These are phyloP conservation scores for Bemisia tabaci DNA, from an alignment of 1,140 invertebrate species.

Conservation along the genomic window DNA sequence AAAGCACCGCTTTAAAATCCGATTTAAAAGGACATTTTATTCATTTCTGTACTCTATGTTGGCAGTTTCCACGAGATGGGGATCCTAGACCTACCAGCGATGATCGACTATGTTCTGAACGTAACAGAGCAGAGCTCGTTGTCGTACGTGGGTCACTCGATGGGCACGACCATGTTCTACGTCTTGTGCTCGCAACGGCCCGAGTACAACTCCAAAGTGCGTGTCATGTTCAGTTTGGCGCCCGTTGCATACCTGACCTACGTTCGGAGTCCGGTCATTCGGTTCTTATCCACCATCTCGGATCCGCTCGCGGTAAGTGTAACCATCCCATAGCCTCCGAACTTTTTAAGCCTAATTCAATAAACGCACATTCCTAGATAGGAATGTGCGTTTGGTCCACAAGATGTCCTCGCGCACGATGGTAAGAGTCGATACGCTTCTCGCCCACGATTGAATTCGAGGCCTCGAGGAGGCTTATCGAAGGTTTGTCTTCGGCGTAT, in stretches of 20 bases:
- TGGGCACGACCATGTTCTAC: constrained; percentile 41
- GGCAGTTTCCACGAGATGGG: constrained; percentile 50
- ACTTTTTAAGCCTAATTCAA: neutral
- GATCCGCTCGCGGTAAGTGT: constrained; percentile 38
- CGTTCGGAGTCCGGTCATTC: constrained; percentile 29
- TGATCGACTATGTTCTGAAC: constrained; percentile 43
- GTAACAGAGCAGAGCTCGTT: constrained; percentile 35
- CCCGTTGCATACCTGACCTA: constrained; percentile 31
- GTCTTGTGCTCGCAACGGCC: constrained; percentile 37
- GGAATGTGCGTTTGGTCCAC: no score
- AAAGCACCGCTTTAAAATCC: no score
- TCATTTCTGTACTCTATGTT: no score
- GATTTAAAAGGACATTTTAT: no score
- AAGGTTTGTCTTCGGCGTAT: no score
- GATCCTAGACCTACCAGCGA: constrained; percentile 43
- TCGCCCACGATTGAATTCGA: no score
- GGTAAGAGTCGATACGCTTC: no score
- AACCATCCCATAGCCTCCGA: neutral
- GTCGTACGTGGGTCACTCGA: constrained; percentile 43
- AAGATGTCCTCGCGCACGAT: no score
- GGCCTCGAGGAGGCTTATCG: no score
- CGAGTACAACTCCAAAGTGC: constrained; percentile 37
- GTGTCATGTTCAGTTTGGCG: constrained; percentile 32
- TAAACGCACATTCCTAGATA: no score
- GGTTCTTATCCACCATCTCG: constrained; percentile 40